These are phyloP conservation scores for Chamaetylas fuelleborni DNA, from an alignment of 2,113 vertebrate genomes.

Conservation along the genomic window DNA sequence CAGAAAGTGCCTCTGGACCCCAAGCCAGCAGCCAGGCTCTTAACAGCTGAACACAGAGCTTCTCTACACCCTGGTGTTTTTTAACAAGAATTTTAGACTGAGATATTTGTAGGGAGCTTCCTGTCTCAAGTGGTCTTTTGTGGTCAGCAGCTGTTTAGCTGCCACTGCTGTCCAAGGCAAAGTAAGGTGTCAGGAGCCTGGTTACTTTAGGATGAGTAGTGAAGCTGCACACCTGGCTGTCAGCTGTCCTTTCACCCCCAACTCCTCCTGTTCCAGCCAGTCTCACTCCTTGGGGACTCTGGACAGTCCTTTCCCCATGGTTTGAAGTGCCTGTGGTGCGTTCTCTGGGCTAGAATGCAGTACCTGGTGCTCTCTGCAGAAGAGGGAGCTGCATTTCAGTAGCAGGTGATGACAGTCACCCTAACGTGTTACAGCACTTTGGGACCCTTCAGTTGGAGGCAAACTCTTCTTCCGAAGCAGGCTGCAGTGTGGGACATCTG, in stretches of 20 bases:
- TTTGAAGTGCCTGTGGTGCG: background rate
- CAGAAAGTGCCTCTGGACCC: conserved; percentile 55
- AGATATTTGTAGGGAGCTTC: background rate
- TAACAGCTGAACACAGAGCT: background rate
- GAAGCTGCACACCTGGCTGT: background rate
- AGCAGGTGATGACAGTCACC: background rate
- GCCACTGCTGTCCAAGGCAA: background rate
- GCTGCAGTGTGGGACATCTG: background rate
- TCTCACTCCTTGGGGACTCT: background rate
- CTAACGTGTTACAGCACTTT: conserved; percentile 43
- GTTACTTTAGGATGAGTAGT: background rate
- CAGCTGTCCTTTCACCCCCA: background rate
- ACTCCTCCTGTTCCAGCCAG: background rate
- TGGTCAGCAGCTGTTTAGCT: background rate
- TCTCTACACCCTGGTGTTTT: background rate
- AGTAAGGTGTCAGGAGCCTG: background rate
- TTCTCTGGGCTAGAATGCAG: background rate
- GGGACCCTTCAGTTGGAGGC: conserved; percentile 69
- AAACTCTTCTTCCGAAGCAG: background rate
- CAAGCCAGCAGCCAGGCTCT: background rate
- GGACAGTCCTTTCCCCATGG: background rate
- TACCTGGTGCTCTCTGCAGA: background rate
- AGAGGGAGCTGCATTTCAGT: background rate
- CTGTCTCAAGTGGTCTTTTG: background rate
- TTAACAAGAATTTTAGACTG: background rate